A percentile compares a stretch with the other conserved stretches of the same genome.
phyloP scores from a whole-genome alignment of 2,113 vertebrate species.

The Dicrurus megarhynchus region DNA sequence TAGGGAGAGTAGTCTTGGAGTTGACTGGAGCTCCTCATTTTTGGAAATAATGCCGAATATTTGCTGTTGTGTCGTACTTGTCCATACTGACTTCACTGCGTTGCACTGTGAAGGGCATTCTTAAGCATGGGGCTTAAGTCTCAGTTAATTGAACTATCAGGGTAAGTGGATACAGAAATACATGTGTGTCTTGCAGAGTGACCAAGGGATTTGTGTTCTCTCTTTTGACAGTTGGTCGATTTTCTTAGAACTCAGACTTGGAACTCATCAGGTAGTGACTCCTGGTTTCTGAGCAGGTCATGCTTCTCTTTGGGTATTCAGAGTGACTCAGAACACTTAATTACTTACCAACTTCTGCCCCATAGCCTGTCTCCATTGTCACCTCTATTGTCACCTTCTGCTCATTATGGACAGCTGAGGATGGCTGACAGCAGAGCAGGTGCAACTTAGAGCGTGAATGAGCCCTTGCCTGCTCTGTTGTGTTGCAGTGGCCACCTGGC shows the following conservation, averaged over 20 bases:
- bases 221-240: not conserved
- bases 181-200: not conserved
- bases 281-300: not conserved
- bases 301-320: not conserved
- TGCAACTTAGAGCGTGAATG: rapidly evolving
- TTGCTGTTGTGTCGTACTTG: not conserved
- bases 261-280: not conserved
- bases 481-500: not conserved
- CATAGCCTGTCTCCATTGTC: not conserved
- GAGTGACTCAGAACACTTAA: not conserved
- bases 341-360: not conserved
- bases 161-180: not conserved
- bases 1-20: not conserved
- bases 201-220: not conserved
- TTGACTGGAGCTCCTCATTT: not conserved
- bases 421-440: not conserved
- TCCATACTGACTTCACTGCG: not conserved
- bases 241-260: not conserved
- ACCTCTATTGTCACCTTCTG: not conserved
- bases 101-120: not conserved
- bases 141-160: not conserved
- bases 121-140: not conserved
- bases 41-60: not conserved
- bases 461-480: not conserved
- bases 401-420: not conserved